phyloP scores from a whole-genome alignment of 2,888 invertebrate genomes.

The Lacanobia oleracea region DNA sequence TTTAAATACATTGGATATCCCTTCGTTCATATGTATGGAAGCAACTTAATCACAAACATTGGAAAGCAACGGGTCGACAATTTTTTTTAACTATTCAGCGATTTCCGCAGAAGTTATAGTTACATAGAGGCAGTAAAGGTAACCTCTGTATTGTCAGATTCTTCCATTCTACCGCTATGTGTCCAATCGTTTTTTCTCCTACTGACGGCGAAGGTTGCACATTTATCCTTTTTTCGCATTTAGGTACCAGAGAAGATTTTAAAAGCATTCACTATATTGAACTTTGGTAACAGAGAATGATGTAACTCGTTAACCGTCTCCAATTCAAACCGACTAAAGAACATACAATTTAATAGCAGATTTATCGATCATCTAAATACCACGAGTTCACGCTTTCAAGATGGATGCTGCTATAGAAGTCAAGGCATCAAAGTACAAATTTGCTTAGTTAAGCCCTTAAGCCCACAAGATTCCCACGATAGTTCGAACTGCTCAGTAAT shows the following conservation, averaged over 20 bases:
- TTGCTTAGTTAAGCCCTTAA: constrained; percentile 12
- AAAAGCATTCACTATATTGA: too few species aligned
- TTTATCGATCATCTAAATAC: constrained; percentile 42
- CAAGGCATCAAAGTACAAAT: constrained; percentile 26
- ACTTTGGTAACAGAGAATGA: neutral
- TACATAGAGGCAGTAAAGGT: too few species aligned
- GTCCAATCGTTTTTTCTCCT: too few species aligned
- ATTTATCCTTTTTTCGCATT: too few species aligned
- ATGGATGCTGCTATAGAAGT: constrained; percentile 18
- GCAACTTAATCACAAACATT: neutral
- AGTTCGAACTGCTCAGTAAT: constrained; percentile 36
- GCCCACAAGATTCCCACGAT: constrained; percentile 48
- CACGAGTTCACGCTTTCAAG: constrained; percentile 31
- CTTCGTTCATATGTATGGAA: constrained; percentile 8
- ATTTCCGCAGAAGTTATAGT: too few species aligned
- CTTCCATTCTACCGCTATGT: too few species aligned
- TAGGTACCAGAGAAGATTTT: too few species aligned
- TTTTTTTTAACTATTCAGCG: too few species aligned
- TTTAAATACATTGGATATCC: constrained; percentile 19
- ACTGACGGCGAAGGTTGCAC: too few species aligned
- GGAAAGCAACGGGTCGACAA: neutral
- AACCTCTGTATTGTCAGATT: too few species aligned
- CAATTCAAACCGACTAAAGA: neutral
- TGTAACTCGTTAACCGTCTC: neutral
- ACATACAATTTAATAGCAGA: constrained; percentile 9